These are phyloP conservation scores for Whitmania pigra DNA, from an alignment of 1,140 invertebrate species.

Conservation along the genomic window DNA sequence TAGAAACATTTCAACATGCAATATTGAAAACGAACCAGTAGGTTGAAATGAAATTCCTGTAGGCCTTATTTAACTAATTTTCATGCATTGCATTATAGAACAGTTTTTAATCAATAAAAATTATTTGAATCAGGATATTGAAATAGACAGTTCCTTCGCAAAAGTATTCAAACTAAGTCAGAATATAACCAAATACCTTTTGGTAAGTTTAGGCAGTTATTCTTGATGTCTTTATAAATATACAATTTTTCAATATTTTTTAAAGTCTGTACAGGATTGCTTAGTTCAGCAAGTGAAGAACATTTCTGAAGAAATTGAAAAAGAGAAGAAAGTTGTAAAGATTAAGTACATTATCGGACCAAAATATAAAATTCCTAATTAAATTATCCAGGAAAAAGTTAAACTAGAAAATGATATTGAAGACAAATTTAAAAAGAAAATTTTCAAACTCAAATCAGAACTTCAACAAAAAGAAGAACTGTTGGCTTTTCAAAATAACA, in stretches of 20 bases:
- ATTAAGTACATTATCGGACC: no score
- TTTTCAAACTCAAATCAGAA: no score
- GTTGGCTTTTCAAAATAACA: no score
- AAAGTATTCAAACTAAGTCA: constrained; percentile 10
- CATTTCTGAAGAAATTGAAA: neutral
- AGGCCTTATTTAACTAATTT: neutral
- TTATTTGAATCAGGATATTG: neutral
- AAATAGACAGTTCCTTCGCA: neutral
- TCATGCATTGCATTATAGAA: neutral
- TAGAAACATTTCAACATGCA: neutral
- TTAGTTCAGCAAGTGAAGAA: neutral
- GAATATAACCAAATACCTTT: neutral
- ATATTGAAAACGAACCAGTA: constrained; percentile 5
- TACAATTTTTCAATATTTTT: neutral
- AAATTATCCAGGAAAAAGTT: no score
- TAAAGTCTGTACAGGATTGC: neutral
- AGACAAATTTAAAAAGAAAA: no score
- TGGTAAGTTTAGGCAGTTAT: neutral
- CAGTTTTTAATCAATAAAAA: neutral
- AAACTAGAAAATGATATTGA: no score
- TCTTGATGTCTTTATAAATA: neutral
- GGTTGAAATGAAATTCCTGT: constrained; percentile 1
- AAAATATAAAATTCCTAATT: no score
- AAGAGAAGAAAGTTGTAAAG: no score
- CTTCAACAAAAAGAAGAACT: no score